These are phyloP conservation scores for Plotosus lineatus DNA, from an alignment of 2,113 vertebrate species.

Conservation along the genomic window DNA sequence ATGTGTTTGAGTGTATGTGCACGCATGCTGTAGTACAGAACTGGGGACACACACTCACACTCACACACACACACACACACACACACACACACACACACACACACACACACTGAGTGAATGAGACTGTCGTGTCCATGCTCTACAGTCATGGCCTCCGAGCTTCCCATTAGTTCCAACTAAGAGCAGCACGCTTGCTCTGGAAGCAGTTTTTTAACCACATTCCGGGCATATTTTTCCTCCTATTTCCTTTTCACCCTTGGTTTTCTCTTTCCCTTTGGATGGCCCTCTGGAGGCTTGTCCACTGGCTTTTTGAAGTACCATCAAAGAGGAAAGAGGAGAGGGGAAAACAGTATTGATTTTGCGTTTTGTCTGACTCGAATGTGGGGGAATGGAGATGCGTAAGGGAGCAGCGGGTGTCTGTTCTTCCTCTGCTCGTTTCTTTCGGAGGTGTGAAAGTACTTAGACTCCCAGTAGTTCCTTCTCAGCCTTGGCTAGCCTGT, in stretches of 20 bases:
- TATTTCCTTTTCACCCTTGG: constrained; percentile 54
- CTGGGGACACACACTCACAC: constrained; percentile 23
- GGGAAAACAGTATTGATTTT: constrained; percentile 76
- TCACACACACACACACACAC: constrained; percentile 18
- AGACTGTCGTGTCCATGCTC: constrained; percentile 20
- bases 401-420: constrained; percentile 63
- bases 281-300: constrained; percentile 73
- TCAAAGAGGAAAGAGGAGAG: constrained; percentile 77
- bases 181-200: not conserved
- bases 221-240: constrained; percentile 48
- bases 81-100: not conserved
- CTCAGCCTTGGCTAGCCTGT: not conserved
- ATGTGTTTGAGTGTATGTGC: not conserved
- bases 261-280: constrained; percentile 55
- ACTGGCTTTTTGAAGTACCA: constrained; percentile 78
- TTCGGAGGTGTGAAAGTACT: not conserved
- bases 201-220: constrained; percentile 37
- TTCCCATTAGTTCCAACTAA: not conserved
- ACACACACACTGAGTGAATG: constrained; percentile 10
- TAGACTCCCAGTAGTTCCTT: constrained; percentile 8
- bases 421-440: constrained; percentile 45
- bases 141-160: constrained; percentile 16
- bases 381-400: constrained; percentile 72
- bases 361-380: constrained; percentile 80
- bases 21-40: constrained; percentile 10